phyloP scores from a whole-genome alignment of 92 coral and sea anemone genomes.

The Micromussa lordhowensis region DNA sequence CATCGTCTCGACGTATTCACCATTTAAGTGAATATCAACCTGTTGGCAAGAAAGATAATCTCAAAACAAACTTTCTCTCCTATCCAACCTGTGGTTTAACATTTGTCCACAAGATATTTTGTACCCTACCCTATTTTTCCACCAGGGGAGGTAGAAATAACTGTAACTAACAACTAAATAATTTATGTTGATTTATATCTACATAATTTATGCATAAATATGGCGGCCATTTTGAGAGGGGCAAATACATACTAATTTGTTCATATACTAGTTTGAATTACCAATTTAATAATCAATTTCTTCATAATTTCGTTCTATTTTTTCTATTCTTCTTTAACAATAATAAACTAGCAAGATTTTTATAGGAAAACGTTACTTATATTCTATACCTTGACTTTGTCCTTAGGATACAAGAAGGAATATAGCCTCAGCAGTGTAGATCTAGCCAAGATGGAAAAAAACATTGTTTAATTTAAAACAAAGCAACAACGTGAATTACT shows the following conservation, averaged over 20 bases:
- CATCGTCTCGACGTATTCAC: conserved; percentile 80
- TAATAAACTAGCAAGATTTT: neutral
- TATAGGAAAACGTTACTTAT: neutral
- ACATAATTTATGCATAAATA: neutral
- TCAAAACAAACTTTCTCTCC: neutral
- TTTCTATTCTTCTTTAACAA: neutral
- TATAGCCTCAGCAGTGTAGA: conserved; percentile 90
- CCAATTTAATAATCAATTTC: too few species aligned
- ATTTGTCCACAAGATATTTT: neutral
- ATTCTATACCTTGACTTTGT: conserved; percentile 77
- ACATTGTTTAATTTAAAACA: neutral
- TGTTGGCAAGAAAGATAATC: neutral
- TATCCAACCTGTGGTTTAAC: neutral
- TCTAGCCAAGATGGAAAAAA: conserved; percentile 35
- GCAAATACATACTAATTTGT: too few species aligned
- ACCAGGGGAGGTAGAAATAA: too few species aligned
- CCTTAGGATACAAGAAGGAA: conserved; percentile 94
- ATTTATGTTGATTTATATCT: neutral
- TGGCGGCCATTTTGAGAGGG: too few species aligned
- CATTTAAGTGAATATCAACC: conserved; percentile 82
- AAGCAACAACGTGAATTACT: neutral
- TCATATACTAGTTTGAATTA: too few species aligned
- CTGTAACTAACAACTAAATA: neutral
- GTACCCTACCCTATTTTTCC: too few species aligned
- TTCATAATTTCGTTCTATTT: too few species aligned